phyloP scores from a whole-genome alignment of 2,113 vertebrate genomes.

The Tragelaphus buxtoni region DNA sequence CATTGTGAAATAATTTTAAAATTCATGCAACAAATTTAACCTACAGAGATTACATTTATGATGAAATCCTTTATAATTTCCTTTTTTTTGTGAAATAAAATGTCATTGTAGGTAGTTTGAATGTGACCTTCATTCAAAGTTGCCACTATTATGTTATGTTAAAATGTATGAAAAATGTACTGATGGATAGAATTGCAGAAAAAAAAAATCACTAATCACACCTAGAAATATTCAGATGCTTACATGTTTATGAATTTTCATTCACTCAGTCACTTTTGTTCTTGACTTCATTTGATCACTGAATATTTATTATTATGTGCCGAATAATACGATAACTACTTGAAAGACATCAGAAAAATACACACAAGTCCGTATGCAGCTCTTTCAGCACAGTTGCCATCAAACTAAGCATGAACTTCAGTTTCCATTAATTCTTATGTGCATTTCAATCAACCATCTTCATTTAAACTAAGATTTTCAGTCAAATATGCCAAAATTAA shows the following conservation, averaged over 20 bases:
- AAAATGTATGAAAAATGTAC: background rate
- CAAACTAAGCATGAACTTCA: background rate
- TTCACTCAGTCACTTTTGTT: background rate
- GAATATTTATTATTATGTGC: background rate
- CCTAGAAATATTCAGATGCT: background rate
- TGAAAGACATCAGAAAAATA: background rate
- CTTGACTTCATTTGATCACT: background rate
- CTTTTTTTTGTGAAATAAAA: conserved; percentile 43
- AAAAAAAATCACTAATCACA: background rate
- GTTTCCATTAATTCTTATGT: background rate
- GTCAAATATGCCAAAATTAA: background rate
- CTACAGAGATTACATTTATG: conserved; percentile 39
- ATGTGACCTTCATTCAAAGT: conserved; percentile 35
- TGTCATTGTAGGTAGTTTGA: conserved; percentile 45
- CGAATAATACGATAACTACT: background rate
- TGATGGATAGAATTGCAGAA: background rate
- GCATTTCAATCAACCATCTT: background rate
- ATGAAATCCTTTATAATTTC: conserved; percentile 30
- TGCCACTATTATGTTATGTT: background rate
- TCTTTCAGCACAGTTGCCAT: background rate
- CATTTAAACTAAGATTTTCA: background rate
- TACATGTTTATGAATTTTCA: background rate
- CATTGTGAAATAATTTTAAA: conserved; percentile 27
- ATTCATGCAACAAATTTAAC: conserved; percentile 37
- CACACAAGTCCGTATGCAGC: rapidly evolving